Conservation (phyloP, 1,140 invertebrate genomes). For the Heliconius himera region DNA sequence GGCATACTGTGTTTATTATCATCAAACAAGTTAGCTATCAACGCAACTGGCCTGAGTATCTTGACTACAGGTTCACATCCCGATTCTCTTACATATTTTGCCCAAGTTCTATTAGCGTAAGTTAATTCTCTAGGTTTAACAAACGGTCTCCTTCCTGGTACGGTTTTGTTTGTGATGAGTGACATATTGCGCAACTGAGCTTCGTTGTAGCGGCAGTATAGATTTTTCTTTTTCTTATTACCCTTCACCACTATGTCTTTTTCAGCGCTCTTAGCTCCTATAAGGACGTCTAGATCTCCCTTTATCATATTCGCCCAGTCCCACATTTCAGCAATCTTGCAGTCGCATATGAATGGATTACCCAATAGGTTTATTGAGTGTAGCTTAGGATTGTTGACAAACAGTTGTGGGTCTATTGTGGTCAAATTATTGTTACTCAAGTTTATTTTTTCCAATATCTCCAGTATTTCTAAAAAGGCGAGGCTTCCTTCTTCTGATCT, state of each 20-base stretch:
- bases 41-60: constrained; percentile 72
- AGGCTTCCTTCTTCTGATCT: constrained; percentile 78
- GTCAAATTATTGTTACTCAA: constrained; percentile 85
- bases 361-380: constrained; percentile 84
- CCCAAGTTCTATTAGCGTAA: constrained; percentile 86
- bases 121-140: constrained; percentile 82
- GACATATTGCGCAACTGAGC: constrained; percentile 81
- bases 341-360: constrained; percentile 88
- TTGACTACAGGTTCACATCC: constrained; percentile 83
- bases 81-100: constrained; percentile 87
- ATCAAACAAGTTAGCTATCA: constrained; percentile 55
- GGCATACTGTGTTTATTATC: constrained; percentile 42
- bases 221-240: constrained; percentile 84
- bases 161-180: constrained; percentile 77
- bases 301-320: constrained; percentile 86
- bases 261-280: constrained; percentile 84
- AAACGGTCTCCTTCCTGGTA: constrained; percentile 81
- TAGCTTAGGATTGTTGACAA: constrained; percentile 82
- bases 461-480: constrained; percentile 83
- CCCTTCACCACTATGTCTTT: constrained; percentile 82
- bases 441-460: constrained; percentile 84
- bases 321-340: constrained; percentile 87
- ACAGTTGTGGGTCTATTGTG: constrained; percentile 82
- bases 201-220: constrained; percentile 86
- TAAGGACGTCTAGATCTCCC: constrained; percentile 84